These are phyloP conservation scores for Chironomus tentans DNA, from an alignment of 2,888 invertebrate species.

Conservation along the genomic window DNA sequence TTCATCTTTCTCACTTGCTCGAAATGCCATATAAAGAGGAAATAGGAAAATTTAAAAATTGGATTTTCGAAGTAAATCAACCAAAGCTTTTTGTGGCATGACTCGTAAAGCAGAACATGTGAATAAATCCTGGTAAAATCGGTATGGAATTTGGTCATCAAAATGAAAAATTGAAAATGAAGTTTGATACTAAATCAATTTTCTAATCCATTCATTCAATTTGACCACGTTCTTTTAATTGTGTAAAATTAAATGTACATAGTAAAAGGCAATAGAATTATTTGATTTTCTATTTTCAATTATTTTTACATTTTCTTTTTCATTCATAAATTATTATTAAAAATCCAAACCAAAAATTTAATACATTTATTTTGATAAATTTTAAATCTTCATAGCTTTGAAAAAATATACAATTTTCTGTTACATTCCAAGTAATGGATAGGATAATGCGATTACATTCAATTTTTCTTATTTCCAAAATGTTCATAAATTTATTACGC, in stretches of 20 bases:
- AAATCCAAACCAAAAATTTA: too few species aligned
- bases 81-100: constrained; percentile 15
- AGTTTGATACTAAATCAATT: constrained; percentile 22
- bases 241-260: background rate
- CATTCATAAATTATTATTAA: too few species aligned
- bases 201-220: background rate
- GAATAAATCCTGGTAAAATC: background rate
- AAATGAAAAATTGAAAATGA: constrained; percentile 3
- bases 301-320: background rate
- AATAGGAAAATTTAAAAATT: background rate
- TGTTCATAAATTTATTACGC: constrained; percentile 24
- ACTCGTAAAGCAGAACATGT: background rate
- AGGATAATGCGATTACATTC: constrained; percentile 13
- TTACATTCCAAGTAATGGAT: too few species aligned
- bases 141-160: background rate
- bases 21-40: background rate
- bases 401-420: background rate
- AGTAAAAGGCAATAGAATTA: background rate
- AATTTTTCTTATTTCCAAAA: constrained; percentile 16
- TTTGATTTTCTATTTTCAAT: background rate
- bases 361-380: too few species aligned
- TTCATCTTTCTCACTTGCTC: too few species aligned
- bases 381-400: too few species aligned
- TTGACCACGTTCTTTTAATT: background rate
- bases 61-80: constrained; percentile 2